A percentile compares a stretch with the other conserved stretches of the same genome.
Conservation (phyloP, 2,888 invertebrate genomes). For the Megastigmus dorsalis region DNA sequence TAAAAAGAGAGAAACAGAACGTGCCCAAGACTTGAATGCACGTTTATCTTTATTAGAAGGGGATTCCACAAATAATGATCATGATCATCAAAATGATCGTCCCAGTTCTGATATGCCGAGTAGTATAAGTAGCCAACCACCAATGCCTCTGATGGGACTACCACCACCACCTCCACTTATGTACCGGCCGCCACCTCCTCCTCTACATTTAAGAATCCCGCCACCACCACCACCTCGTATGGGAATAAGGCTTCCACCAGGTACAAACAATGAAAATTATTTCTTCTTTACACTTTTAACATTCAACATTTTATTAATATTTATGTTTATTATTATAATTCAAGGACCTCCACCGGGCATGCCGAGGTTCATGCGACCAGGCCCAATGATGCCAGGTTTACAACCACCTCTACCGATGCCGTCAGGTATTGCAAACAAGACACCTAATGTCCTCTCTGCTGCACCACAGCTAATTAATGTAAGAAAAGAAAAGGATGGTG, state of each 20-base stretch:
- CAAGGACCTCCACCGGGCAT: conserved; percentile 79
- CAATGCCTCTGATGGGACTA: conserved; percentile 75
- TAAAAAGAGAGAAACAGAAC: conserved; percentile 83
- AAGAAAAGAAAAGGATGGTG: conserved; percentile 81
- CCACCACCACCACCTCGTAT: conserved; percentile 76
- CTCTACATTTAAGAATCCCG: conserved; percentile 74
- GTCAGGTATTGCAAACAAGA: conserved; percentile 67
- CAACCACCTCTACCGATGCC: conserved; percentile 65
- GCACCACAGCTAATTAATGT: conserved; percentile 86
- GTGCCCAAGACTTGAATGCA: conserved; percentile 79
- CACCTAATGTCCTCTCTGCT: conserved; percentile 86
- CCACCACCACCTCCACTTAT: conserved; percentile 77
- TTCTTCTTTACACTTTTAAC: conserved; percentile 53
- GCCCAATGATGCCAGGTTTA: conserved; percentile 77
- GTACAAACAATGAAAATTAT: conserved; percentile 61
- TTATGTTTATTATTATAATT: not conserved
- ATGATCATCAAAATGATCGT: conserved; percentile 59
- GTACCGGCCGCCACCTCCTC: conserved; percentile 77
- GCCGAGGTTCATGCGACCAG: conserved; percentile 79
- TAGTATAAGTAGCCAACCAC: conserved; percentile 57
- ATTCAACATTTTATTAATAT: not conserved
- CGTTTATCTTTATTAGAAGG: conserved; percentile 73
- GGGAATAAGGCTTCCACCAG: conserved; percentile 76
- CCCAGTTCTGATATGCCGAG: conserved; percentile 63
- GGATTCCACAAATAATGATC: conserved; percentile 63